Evolutionary conservation across 2,113 vertebrate species (phyloP).

Genomic region (Ameiurus melas): DNA sequence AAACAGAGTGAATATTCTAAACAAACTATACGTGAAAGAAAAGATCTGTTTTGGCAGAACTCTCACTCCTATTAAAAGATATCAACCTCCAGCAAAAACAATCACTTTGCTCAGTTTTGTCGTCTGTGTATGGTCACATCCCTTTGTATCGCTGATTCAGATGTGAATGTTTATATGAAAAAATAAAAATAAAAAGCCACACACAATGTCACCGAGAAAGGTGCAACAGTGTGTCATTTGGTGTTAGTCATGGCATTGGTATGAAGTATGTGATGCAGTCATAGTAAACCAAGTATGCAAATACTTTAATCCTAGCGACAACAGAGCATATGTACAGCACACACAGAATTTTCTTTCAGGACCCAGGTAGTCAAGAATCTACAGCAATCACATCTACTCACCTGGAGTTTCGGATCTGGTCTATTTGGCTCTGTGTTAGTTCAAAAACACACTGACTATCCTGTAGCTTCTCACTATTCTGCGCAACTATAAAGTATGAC

Average conservation of each 20-base stretch:
- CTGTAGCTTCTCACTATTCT: slow-evolving; percentile 95
- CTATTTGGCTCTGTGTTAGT: slow-evolving; percentile 88
- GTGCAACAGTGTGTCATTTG: background rate
- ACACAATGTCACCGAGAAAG: background rate
- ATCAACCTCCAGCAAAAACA: background rate
- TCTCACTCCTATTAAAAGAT: background rate
- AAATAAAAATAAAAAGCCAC: background rate
- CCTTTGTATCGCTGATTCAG: background rate
- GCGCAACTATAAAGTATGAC: slow-evolving; percentile 78
- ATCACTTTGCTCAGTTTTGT: background rate
- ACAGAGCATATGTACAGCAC: background rate
- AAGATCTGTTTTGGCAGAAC: background rate
- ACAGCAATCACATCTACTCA: slow-evolving; percentile 57
- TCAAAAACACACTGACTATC: slow-evolving; percentile 95
- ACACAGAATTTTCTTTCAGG: background rate
- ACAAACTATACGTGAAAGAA: background rate
- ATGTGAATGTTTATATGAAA: background rate
- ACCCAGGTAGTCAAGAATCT: background rate
- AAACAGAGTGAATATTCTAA: slow-evolving; percentile 12
- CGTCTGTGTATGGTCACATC: background rate
- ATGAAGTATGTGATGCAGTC: background rate
- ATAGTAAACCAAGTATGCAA: background rate
- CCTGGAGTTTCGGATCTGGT: slow-evolving; percentile 94
- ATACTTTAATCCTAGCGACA: background rate
- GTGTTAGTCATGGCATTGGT: background rate